phyloP scores from a whole-genome alignment of 2,113 vertebrate species.

The Cottus gobio region DNA sequence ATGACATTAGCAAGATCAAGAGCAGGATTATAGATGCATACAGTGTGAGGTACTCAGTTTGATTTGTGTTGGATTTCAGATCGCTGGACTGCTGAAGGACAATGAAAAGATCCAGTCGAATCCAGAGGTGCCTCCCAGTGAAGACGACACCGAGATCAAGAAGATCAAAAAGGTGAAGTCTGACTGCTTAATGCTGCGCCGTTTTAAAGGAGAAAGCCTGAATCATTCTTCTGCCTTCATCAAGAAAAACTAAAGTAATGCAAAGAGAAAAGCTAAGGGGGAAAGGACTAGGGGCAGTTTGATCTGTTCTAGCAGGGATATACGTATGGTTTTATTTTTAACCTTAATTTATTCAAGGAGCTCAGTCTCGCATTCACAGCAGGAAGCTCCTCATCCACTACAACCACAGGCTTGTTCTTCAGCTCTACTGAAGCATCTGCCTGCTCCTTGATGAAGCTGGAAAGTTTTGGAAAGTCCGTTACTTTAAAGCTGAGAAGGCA shows the following conservation, averaged over 20 bases:
- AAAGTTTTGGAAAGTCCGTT: background rate
- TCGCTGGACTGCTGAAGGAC: conserved; percentile 91
- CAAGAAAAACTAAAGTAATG: conserved; percentile 8
- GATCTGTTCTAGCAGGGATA: background rate
- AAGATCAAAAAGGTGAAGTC: conserved; percentile 95
- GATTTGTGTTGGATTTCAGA: conserved; percentile 78
- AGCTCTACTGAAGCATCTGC: conserved; percentile 12
- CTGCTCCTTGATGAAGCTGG: conserved; percentile 1
- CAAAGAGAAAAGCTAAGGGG: background rate
- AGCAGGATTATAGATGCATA: background rate
- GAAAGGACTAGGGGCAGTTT: background rate
- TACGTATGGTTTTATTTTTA: conserved; percentile 13
- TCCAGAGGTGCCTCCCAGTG: conserved; percentile 83
- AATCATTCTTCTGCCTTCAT: background rate
- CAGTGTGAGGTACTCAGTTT: background rate
- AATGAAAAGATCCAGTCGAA: conserved; percentile 93
- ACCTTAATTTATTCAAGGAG: conserved; percentile 30
- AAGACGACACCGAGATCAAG: conserved; percentile 95
- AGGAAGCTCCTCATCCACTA: conserved; percentile 13
- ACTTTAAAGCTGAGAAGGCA: background rate
- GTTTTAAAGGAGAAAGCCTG: background rate
- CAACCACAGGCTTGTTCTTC: background rate
- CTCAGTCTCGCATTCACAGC: background rate
- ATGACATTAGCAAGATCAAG: background rate
- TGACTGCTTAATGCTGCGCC: background rate